Conservation (phyloP, 2,113 vertebrate genomes). For the Anhinga rufa region DNA sequence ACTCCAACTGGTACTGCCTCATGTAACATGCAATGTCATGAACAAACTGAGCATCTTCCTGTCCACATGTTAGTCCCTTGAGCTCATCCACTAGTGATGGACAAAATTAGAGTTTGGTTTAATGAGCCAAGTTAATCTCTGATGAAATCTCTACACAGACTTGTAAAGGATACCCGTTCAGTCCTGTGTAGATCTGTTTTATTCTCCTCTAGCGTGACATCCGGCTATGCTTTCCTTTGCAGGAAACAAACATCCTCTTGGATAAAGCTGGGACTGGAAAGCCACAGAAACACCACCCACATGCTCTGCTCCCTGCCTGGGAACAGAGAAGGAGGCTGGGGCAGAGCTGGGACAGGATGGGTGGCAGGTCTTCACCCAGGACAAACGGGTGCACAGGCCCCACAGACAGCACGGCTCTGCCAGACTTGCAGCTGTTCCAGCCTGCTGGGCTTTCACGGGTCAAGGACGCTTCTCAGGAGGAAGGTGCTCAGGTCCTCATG, state of each 20-base stretch:
- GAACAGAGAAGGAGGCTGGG: neutral
- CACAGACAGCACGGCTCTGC: fast-evolving
- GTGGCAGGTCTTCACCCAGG: neutral
- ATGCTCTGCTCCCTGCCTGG: neutral
- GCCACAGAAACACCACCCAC: neutral
- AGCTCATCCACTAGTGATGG: neutral
- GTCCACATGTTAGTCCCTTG: neutral
- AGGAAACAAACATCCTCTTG: constrained; percentile 16
- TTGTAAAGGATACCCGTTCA: neutral
- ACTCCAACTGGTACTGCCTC: neutral
- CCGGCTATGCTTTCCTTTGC: neutral
- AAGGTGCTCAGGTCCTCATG: neutral
- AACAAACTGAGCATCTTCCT: neutral
- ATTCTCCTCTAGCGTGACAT: neutral
- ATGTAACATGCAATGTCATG: neutral
- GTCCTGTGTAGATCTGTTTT: neutral
- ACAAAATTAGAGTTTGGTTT: neutral
- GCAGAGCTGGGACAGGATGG: neutral
- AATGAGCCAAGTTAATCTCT: neutral
- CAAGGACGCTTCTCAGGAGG: neutral
- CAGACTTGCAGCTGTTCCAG: neutral
- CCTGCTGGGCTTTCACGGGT: neutral
- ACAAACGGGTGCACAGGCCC: neutral
- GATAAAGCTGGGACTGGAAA: neutral
- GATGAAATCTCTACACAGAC: neutral